phyloP scores from a whole-genome alignment of 2,888 invertebrate genomes.

The Phymatocera aterrima region DNA sequence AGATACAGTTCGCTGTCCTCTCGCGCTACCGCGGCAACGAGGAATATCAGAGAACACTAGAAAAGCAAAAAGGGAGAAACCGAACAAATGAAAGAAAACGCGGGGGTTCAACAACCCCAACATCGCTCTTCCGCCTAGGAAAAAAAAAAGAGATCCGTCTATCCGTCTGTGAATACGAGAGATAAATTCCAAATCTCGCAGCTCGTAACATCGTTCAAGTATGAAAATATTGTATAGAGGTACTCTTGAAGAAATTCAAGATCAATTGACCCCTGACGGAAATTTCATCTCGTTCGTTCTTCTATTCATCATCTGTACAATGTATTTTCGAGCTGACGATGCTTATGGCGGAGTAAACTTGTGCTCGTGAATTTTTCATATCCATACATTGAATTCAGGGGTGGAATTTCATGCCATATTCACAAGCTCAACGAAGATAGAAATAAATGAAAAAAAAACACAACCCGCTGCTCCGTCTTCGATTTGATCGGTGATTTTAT shows the following conservation, averaged over 20 bases:
- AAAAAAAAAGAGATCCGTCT: background rate
- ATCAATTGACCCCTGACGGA: background rate
- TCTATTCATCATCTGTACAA: no score
- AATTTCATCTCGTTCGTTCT: background rate
- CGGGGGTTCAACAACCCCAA: background rate
- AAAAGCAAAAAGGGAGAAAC: background rate
- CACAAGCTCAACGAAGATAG: no score
- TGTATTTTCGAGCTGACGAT: no score
- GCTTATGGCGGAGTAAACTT: no score
- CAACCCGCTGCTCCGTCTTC: no score
- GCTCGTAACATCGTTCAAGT: background rate
- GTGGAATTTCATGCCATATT: no score
- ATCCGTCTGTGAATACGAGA: background rate
- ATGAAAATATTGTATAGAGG: background rate
- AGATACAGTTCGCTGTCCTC: conserved; percentile 40
- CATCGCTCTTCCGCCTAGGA: background rate
- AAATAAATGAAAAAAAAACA: no score
- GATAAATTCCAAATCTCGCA: conserved; percentile 1
- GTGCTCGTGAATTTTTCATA: no score
- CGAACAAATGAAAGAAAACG: background rate
- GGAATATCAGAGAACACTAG: conserved; percentile 8
- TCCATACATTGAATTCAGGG: no score
- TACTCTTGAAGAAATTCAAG: background rate
- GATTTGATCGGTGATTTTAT: no score
- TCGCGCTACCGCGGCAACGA: background rate